Percentiles rank a stretch among this genome's conserved stretches.
phyloP scores from a whole-genome alignment of 2,113 vertebrate genomes.

The Pholis gunnellus region DNA sequence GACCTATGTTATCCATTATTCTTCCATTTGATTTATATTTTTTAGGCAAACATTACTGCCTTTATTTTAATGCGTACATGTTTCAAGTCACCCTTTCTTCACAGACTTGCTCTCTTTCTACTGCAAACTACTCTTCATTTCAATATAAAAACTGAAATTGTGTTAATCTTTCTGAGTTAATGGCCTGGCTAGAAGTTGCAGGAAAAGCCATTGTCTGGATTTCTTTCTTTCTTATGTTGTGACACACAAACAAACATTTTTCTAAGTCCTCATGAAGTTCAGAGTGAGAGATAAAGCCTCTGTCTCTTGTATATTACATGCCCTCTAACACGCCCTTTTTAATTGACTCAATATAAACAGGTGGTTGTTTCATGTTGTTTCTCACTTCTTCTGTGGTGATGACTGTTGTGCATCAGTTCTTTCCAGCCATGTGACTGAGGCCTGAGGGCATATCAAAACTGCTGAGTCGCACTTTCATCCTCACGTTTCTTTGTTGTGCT shows the following conservation, averaged over 20 bases:
- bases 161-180: neutral
- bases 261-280: neutral
- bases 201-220: neutral
- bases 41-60: neutral
- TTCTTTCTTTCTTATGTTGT: constrained; percentile 1
- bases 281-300: neutral
- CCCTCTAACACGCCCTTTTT: neutral
- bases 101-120: neutral
- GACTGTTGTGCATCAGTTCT: constrained; percentile 20
- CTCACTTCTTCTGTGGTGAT: neutral
- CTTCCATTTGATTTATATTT: neutral
- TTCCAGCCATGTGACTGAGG: constrained; percentile 63
- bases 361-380: constrained; percentile 14
- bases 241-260: neutral
- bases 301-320: neutral
- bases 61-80: neutral
- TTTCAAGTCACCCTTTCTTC: neutral
- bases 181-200: neutral
- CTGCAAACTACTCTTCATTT: neutral
- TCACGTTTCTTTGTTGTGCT: constrained; percentile 71
- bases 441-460: constrained; percentile 62
- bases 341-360: neutral
- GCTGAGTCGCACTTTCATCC: constrained; percentile 74
- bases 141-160: neutral
- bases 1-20: constrained; percentile 5